Percentiles rank a stretch among this genome's conserved stretches.
Evolutionary conservation across 2,888 invertebrate genomes (phyloP).

Genomic region (Lochmaea capreae): DNA sequence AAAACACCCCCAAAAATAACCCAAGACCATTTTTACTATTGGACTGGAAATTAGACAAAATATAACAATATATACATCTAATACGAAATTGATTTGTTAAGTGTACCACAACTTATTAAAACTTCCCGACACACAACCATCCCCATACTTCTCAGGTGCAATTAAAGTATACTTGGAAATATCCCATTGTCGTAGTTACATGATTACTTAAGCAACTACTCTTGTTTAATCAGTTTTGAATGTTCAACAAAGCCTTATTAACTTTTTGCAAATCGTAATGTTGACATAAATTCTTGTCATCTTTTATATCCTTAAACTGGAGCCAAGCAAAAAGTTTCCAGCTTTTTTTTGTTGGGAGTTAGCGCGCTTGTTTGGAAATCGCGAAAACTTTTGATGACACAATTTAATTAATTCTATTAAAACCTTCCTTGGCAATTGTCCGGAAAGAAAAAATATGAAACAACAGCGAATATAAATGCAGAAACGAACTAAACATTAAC

Average conservation of each 20-base stretch:
- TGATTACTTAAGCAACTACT: constrained; percentile 2
- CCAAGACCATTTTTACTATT: no score
- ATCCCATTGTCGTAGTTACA: neutral
- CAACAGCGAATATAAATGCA: constrained; percentile 35
- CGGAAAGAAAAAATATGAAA: constrained; percentile 34
- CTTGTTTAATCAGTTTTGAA: constrained; percentile 18
- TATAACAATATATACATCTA: neutral
- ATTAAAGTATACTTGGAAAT: neutral
- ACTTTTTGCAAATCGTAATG: constrained; percentile 26
- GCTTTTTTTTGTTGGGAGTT: neutral
- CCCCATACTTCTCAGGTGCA: neutral
- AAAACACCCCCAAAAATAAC: no score
- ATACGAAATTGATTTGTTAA: neutral
- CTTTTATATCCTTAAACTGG: constrained; percentile 21
- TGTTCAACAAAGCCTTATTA: constrained; percentile 28
- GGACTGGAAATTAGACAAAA: neutral
- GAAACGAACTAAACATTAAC: constrained; percentile 40
- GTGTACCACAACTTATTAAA: neutral
- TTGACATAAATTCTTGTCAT: constrained; percentile 28
- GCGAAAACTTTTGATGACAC: constrained; percentile 29
- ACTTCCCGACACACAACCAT: neutral
- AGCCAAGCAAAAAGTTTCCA: constrained; percentile 4
- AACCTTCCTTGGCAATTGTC: constrained; percentile 24
- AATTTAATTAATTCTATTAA: constrained; percentile 34
- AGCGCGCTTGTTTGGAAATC: constrained; percentile 27